These are phyloP conservation scores for Biston betularia DNA, from an alignment of 2,888 invertebrate genomes.

Conservation along the genomic window DNA sequence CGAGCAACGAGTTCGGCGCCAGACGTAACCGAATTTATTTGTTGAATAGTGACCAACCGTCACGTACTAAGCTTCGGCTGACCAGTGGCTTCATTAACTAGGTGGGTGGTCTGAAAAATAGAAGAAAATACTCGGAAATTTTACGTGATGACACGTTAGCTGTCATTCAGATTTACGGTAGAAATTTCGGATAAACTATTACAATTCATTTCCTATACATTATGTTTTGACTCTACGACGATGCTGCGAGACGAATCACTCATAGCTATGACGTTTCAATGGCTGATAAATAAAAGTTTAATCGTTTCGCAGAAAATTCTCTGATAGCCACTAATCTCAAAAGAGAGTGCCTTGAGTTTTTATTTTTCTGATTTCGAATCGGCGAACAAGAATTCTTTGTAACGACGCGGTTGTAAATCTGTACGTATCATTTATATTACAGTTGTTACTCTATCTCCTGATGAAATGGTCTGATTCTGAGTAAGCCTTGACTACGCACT, in stretches of 20 bases:
- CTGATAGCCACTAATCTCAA: constrained; percentile 25
- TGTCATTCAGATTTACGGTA: constrained; percentile 26
- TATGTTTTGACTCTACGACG: background rate
- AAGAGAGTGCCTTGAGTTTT: constrained; percentile 22
- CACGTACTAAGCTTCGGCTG: constrained; percentile 35
- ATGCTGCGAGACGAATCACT: constrained; percentile 1
- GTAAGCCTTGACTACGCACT: constrained; percentile 12
- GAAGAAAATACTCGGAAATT: constrained; percentile 17
- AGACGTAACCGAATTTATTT: constrained; percentile 46
- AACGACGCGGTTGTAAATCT: constrained; percentile 15
- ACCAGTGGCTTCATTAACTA: constrained; percentile 34
- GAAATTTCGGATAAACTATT: constrained; percentile 22
- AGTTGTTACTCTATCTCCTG: constrained; percentile 13
- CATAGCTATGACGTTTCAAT: constrained; percentile 23
- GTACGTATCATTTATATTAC: constrained; percentile 2
- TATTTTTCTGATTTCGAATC: constrained; percentile 22
- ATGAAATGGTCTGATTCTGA: constrained; percentile 3
- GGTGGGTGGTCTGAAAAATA: constrained; percentile 41
- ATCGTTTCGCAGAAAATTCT: constrained; percentile 25
- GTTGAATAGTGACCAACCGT: constrained; percentile 43
- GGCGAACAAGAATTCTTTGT: constrained; percentile 23
- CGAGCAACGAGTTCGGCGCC: constrained; percentile 50
- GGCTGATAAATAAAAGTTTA: constrained; percentile 20
- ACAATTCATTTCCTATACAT: background rate
- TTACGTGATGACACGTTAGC: constrained; percentile 20